A percentile compares a stretch with the other conserved stretches of the same genome.
These are phyloP conservation scores for Holocentrus rufus DNA, from an alignment of 2,797 vertebrate species.

Conservation along the genomic window DNA sequence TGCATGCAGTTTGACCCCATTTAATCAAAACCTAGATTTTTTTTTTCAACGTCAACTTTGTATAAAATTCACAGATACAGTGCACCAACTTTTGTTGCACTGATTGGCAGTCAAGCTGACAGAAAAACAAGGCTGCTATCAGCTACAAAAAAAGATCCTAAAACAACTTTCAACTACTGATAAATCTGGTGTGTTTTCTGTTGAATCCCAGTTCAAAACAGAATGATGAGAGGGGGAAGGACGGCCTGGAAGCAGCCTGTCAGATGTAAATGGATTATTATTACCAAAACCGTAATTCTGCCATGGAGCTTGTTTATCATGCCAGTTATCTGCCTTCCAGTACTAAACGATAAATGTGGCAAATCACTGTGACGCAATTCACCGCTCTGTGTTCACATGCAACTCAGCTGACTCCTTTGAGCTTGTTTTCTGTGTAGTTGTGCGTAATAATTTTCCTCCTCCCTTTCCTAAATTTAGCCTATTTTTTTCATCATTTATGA, in stretches of 20 bases:
- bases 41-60: neutral
- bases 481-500: slow-evolving; percentile 30
- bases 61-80: neutral
- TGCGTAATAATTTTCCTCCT: slow-evolving; percentile 21
- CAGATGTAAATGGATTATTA: slow-evolving; percentile 2
- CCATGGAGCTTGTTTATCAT: slow-evolving; percentile 31
- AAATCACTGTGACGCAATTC: slow-evolving; percentile 49
- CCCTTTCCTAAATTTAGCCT: slow-evolving; percentile 29
- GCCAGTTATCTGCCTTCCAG: slow-evolving; percentile 54
- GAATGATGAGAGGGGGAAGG: neutral
- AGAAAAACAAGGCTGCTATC: slow-evolving; percentile 12
- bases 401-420: slow-evolving; percentile 69
- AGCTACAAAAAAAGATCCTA: neutral
- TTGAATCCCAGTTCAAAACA: neutral
- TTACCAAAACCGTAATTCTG: slow-evolving; percentile 28
- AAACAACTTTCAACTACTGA: neutral
- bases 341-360: slow-evolving; percentile 56
- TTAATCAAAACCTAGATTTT: neutral
- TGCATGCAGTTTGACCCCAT: neutral
- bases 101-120: slow-evolving; percentile 8
- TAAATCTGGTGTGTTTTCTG: neutral
- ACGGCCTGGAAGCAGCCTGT: too few relatives aligned
- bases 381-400: slow-evolving; percentile 53
- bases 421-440: neutral
- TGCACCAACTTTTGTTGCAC: slow-evolving; percentile 5